phyloP scores from a whole-genome alignment of 1,140 invertebrate genomes.

The Ceratina calcarata region DNA sequence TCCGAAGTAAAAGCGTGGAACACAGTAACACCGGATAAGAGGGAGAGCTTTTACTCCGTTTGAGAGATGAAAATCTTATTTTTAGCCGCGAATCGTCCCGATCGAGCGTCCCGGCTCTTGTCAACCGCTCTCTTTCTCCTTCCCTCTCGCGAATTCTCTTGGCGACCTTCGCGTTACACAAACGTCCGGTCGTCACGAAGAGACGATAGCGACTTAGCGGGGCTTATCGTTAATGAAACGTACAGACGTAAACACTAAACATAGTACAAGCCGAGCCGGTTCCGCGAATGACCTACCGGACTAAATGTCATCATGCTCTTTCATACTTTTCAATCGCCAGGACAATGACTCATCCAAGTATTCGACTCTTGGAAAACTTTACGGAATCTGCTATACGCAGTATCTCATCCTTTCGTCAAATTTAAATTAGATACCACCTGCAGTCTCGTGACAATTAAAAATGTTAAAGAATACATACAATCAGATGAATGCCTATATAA shows the following conservation, averaged over 20 bases:
- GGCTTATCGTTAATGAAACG: conserved; percentile 63
- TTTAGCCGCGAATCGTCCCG: conserved; percentile 20
- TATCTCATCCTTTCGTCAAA: too few relatives aligned
- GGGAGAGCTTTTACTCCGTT: conserved; percentile 14
- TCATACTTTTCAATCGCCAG: neutral
- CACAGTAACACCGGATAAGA: neutral
- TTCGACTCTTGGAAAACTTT: too few relatives aligned
- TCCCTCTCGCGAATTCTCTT: neutral
- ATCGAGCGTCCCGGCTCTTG: neutral
- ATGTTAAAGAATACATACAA: too few relatives aligned
- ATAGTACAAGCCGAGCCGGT: conserved; percentile 44
- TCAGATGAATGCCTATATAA: too few relatives aligned
- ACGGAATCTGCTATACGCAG: too few relatives aligned
- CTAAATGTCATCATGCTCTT: neutral
- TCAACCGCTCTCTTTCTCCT: neutral
- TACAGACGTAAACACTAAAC: conserved; percentile 60
- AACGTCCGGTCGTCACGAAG: conserved; percentile 34
- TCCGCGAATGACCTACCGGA: conserved; percentile 28
- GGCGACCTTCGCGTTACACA: conserved; percentile 31
- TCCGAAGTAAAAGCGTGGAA: conserved; percentile 16
- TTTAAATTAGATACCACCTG: too few relatives aligned
- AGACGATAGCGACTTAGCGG: conserved; percentile 52
- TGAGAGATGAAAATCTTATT: conserved; percentile 20
- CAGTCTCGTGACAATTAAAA: too few relatives aligned
- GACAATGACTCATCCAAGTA: neutral